Conservation (phyloP, 1,140 invertebrate species). For the Temnothorax longispinosus region DNA sequence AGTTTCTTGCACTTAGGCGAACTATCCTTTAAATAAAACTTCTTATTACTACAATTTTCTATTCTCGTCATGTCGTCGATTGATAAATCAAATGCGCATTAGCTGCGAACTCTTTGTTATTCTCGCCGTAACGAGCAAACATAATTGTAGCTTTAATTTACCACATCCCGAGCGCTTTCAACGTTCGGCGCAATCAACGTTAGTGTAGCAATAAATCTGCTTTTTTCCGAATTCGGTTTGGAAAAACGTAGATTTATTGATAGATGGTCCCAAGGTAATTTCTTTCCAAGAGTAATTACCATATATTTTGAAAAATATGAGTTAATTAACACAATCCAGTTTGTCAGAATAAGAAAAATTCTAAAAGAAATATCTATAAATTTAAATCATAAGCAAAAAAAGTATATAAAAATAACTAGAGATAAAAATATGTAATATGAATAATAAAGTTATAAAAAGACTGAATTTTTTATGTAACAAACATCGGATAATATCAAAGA, state of each 20-base stretch:
- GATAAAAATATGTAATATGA: neutral
- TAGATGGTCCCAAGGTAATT: neutral
- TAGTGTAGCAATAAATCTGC: neutral
- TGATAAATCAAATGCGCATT: neutral
- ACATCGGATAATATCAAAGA: too few relatives aligned
- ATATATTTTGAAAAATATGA: neutral
- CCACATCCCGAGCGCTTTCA: neutral
- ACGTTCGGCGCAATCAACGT: slow-evolving; percentile 2
- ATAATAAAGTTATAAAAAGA: neutral
- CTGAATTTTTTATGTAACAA: too few relatives aligned
- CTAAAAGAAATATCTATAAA: neutral
- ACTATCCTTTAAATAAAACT: neutral
- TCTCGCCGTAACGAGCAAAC: slow-evolving; percentile 9
- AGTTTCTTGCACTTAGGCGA: slow-evolving; percentile 19
- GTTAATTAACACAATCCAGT: too few relatives aligned
- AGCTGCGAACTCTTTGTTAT: neutral
- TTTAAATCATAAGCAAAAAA: neutral
- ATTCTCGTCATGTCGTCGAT: neutral
- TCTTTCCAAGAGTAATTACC: neutral
- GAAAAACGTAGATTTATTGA: neutral
- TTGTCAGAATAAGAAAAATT: neutral
- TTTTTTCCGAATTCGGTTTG: neutral
- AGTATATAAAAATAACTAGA: neutral
- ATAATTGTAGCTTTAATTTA: slow-evolving; percentile 25
- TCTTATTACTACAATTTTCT: neutral